Evolutionary conservation across 2,113 vertebrate genomes (phyloP).

Genomic region (Clarias magur): DNA sequence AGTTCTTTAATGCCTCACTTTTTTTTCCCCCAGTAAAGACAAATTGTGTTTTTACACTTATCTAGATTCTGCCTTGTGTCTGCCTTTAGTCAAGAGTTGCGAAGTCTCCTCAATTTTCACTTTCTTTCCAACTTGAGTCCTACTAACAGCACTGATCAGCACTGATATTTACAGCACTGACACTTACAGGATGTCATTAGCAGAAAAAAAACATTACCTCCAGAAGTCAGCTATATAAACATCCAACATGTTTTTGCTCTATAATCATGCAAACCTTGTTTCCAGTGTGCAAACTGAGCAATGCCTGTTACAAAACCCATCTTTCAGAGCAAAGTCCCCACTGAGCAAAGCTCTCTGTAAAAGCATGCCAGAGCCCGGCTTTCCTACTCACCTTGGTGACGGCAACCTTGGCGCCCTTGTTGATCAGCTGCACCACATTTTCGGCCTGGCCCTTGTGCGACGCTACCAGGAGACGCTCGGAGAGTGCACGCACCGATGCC

Average conservation of each 20-base stretch:
- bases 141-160: neutral
- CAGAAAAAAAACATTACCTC: neutral
- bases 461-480: constrained; percentile 95
- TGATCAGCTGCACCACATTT: constrained; percentile 99
- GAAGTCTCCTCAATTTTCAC: neutral
- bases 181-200: neutral
- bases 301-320: neutral
- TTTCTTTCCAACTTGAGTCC: neutral
- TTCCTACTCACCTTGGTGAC: constrained; percentile 91
- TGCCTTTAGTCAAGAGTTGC: neutral
- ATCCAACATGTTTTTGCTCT: neutral
- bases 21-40: neutral
- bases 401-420: constrained; percentile 95
- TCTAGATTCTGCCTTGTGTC: neutral
- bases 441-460: constrained; percentile 96
- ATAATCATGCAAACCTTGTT: neutral
- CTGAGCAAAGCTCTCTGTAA: neutral
- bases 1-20: neutral
- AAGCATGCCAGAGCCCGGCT: neutral
- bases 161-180: neutral
- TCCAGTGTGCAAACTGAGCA: neutral
- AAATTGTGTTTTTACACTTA: neutral
- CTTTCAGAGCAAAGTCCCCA: neutral
- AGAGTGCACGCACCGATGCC: constrained; percentile 85
- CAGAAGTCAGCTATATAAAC: neutral